phyloP scores from a whole-genome alignment of 2,113 vertebrate species.

The Pomatostomus ruficeps region DNA sequence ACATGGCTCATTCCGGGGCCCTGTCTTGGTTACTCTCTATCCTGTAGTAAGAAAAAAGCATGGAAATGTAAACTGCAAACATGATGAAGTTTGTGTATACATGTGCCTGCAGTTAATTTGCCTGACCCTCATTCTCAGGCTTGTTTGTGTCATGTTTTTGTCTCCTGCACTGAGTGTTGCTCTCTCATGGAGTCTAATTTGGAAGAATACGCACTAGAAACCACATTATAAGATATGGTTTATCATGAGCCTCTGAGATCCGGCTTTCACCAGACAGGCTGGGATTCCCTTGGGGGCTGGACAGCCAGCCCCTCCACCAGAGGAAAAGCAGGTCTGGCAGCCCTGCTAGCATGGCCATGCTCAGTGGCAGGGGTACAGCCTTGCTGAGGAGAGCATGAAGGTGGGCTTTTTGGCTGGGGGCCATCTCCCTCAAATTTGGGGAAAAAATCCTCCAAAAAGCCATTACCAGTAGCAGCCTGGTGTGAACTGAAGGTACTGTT shows the following conservation, averaged over 20 bases:
- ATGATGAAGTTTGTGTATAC: neutral
- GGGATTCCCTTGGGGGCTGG: neutral
- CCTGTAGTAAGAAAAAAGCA: neutral
- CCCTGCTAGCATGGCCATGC: rapidly evolving
- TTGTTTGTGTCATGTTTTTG: neutral
- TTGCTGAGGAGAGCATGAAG: neutral
- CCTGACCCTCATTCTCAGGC: neutral
- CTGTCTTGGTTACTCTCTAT: neutral
- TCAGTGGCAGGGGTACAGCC: neutral
- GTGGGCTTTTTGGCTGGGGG: neutral
- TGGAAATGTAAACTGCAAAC: neutral
- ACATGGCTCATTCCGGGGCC: neutral
- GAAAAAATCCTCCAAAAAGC: neutral
- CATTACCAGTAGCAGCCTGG: neutral
- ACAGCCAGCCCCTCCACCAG: neutral
- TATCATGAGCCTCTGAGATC: neutral
- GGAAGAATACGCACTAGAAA: neutral
- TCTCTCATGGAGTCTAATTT: neutral
- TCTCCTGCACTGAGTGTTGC: neutral
- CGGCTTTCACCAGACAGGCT: neutral
- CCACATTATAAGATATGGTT: neutral
- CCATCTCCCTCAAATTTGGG: neutral
- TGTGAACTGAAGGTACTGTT: neutral
- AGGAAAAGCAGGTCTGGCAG: neutral
- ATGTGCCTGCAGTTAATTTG: neutral